These are phyloP conservation scores for Notechis scutatus DNA, from an alignment of 2,113 vertebrate species.

Conservation along the genomic window DNA sequence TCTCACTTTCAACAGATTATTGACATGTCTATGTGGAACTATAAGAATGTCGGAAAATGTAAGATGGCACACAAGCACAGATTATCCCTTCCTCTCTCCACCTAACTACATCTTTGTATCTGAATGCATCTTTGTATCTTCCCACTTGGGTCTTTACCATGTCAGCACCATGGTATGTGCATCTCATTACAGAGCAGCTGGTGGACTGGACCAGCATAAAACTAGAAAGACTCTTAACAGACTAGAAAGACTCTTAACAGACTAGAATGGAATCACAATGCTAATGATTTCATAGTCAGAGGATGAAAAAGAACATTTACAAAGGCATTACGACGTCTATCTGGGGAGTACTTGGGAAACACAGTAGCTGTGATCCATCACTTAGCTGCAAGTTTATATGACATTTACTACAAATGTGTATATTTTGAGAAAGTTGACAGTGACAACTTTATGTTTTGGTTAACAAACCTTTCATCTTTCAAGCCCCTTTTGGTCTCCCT, in stretches of 20 bases:
- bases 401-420: conserved; percentile 54
- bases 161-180: neutral
- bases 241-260: neutral
- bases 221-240: neutral
- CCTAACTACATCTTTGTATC: neutral
- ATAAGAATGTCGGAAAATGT: neutral
- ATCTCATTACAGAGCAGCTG: neutral
- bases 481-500: conserved; percentile 45
- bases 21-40: neutral
- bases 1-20: neutral
- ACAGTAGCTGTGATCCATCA: conserved; percentile 46
- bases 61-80: neutral
- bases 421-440: conserved; percentile 56
- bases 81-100: neutral
- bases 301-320: neutral
- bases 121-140: neutral
- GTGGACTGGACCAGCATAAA: neutral
- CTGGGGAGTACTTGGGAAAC: conserved; percentile 34
- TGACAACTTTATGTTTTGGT: conserved; percentile 63
- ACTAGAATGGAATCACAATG: neutral
- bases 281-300: neutral
- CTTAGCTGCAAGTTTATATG: conserved; percentile 49
- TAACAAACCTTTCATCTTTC: conserved; percentile 54
- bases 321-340: conserved; percentile 48
- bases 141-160: neutral